Conservation (phyloP, 2,113 vertebrate species). For the Ancistrus triradiatus region DNA sequence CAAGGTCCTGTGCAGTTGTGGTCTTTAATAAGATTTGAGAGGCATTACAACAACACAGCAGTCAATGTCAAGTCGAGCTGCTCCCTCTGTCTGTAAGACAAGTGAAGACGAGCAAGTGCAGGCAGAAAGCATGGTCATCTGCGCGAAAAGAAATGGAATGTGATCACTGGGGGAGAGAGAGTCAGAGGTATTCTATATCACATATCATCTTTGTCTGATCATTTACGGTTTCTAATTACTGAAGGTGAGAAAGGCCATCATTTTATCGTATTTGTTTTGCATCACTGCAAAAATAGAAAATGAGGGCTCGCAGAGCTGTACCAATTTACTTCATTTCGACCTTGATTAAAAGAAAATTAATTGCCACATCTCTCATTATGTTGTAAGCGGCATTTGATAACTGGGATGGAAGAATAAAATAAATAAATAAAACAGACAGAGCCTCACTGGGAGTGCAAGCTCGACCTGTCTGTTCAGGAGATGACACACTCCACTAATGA, state of each 20-base stretch:
- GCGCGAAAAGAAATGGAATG: conserved; percentile 73
- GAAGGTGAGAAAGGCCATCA: conserved; percentile 98
- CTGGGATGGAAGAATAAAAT: conserved; percentile 64
- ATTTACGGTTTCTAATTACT: conserved; percentile 99
- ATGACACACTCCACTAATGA: conserved; percentile 56
- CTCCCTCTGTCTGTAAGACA: conserved; percentile 70
- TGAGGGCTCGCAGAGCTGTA: conserved; percentile 93
- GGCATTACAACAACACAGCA: conserved; percentile 75
- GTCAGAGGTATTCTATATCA: conserved; percentile 70
- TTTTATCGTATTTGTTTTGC: conserved; percentile 99
- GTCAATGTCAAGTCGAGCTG: conserved; percentile 75
- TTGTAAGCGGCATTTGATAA: conserved; percentile 89
- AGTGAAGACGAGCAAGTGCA: conserved; percentile 56
- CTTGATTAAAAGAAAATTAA: conserved; percentile 99
- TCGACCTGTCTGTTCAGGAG: conserved; percentile 62
- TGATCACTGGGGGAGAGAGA: conserved; percentile 65
- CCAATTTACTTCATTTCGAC: conserved; percentile 99
- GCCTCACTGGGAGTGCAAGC: conserved; percentile 56
- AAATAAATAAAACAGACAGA: conserved; percentile 62
- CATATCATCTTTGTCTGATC: conserved; percentile 89
- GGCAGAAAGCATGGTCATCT: conserved; percentile 74
- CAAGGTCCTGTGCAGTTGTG: conserved; percentile 74
- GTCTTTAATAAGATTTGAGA: conserved; percentile 79
- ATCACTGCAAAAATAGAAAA: conserved; percentile 99
- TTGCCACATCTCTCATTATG: conserved; percentile 99